These are phyloP conservation scores for Drosophila monieri DNA, from an alignment of 2,888 invertebrate species.

Conservation along the genomic window DNA sequence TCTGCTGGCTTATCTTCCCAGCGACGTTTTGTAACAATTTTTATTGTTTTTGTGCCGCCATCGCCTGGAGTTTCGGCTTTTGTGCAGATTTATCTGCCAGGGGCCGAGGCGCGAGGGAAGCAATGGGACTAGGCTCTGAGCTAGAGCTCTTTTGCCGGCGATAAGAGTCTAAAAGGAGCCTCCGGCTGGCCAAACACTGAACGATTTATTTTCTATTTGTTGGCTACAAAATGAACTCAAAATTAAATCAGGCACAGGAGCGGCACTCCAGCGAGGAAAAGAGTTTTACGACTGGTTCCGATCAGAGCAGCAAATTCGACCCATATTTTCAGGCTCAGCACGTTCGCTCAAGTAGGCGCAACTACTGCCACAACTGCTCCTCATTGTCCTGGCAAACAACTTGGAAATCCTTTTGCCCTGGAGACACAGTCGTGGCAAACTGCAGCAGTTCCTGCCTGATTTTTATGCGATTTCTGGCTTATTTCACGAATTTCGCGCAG, in stretches of 20 bases:
- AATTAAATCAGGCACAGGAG: conserved; percentile 63
- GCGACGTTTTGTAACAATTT: conserved; percentile 71
- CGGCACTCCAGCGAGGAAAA: neutral
- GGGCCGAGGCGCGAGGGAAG: conserved; percentile 9
- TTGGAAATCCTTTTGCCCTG: conserved; percentile 48
- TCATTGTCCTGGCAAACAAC: conserved; percentile 60
- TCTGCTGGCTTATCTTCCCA: conserved; percentile 53
- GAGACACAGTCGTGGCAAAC: conserved; percentile 22
- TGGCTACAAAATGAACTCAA: conserved; percentile 62
- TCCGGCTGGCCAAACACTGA: conserved; percentile 31
- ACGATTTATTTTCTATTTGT: conserved; percentile 62
- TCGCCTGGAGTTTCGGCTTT: conserved; percentile 53
- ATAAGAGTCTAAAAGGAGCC: conserved; percentile 33
- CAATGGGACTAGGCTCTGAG: conserved; percentile 18
- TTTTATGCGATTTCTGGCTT: conserved; percentile 73
- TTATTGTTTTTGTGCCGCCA: conserved; percentile 69
- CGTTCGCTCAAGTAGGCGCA: conserved; percentile 48
- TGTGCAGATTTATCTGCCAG: conserved; percentile 49
- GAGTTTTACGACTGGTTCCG: conserved; percentile 20
- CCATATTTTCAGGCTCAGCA: conserved; percentile 68
- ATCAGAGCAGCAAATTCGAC: conserved; percentile 59
- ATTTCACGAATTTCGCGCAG: conserved; percentile 64
- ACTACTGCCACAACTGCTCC: conserved; percentile 8
- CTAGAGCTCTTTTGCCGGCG: conserved; percentile 22
- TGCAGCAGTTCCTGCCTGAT: conserved; percentile 60